phyloP scores from a whole-genome alignment of 2,797 vertebrate species.

The Pygocentrus nattereri region DNA sequence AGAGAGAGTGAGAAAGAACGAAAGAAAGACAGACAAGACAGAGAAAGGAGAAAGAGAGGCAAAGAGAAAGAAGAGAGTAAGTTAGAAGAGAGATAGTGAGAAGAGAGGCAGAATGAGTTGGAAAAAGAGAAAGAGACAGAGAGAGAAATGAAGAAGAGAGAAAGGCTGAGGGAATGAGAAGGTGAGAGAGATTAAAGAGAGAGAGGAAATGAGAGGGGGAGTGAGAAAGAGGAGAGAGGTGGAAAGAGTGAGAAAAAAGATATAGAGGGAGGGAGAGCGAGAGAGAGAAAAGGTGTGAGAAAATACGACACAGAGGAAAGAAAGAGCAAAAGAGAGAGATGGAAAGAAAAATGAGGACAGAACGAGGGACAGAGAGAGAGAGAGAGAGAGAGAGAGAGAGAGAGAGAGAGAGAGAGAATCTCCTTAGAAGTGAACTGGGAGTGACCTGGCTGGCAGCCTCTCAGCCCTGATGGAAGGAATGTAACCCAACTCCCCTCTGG shows the following conservation, averaged over 20 bases:
- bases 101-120: too few relatives aligned
- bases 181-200: not conserved
- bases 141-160: too few relatives aligned
- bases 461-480: conserved; percentile 83
- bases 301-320: too few relatives aligned
- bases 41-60: too few relatives aligned
- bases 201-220: not conserved
- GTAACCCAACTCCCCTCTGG: conserved; percentile 75
- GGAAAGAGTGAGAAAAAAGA: too few relatives aligned
- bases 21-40: too few relatives aligned
- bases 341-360: not conserved
- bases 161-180: too few relatives aligned
- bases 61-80: not conserved
- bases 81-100: not conserved
- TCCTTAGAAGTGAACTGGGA: conserved; percentile 82
- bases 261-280: too few relatives aligned
- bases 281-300: too few relatives aligned
- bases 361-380: conserved; percentile 1
- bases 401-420: conserved; percentile 36
- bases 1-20: too few relatives aligned
- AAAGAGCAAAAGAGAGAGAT: too few relatives aligned
- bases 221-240: too few relatives aligned
- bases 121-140: not conserved
- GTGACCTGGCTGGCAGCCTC: conserved; percentile 82
- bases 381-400: conserved; percentile 2